A percentile compares a stretch with the other conserved stretches of the same genome.
Conservation (phyloP, 2,113 vertebrate genomes). For the Trematocara nigrifrons region DNA sequence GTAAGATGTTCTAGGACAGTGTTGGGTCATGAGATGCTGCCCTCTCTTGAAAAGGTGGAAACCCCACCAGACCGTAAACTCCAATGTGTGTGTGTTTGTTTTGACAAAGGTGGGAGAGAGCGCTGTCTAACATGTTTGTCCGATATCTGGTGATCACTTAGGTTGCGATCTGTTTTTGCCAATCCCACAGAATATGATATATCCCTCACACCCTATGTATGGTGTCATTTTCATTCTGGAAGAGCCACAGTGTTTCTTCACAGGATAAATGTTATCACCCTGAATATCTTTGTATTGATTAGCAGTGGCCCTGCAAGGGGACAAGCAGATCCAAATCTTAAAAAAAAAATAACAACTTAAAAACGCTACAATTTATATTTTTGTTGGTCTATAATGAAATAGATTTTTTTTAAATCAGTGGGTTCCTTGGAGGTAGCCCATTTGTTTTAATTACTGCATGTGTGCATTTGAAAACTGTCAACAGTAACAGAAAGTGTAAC, state of each 20-base stretch:
- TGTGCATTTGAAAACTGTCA: not conserved
- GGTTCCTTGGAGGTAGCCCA: not conserved
- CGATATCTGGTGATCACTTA: not conserved
- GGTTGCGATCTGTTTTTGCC: not conserved
- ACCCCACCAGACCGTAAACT: not conserved
- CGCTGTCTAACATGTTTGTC: not conserved
- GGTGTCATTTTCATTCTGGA: not conserved
- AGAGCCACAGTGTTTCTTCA: not conserved
- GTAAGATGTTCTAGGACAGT: not conserved
- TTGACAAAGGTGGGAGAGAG: not conserved
- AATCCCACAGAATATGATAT: not conserved
- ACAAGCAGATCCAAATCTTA: not conserved
- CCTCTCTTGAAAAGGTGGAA: not conserved
- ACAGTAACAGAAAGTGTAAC: not conserved
- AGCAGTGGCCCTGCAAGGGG: not conserved
- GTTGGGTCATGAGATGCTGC: not conserved
- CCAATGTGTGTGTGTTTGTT: not conserved
- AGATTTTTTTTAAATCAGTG: not conserved
- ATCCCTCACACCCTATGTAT: not conserved
- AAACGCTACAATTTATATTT: not conserved
- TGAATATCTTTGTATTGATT: not conserved
- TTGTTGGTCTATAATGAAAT: accelerated
- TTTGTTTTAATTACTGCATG: not conserved
- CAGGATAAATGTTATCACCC: not conserved
- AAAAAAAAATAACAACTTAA: not conserved